Conservation (phyloP, 2,113 vertebrate species). For the Mirza zaza region DNA sequence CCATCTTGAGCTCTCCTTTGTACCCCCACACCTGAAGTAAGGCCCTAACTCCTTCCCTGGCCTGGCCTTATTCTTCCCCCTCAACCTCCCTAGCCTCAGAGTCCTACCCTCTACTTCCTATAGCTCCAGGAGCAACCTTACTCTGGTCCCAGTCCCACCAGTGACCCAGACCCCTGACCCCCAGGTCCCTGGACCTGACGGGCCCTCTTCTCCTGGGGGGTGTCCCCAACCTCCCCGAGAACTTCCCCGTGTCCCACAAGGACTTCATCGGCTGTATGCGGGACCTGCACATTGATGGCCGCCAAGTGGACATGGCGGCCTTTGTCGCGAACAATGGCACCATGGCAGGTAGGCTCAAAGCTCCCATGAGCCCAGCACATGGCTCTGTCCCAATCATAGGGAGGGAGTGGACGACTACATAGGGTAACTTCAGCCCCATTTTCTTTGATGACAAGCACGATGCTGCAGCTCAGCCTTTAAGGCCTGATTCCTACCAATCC, state of each 20-base stretch:
- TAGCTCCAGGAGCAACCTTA: conserved; percentile 11
- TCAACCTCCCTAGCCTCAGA: background rate
- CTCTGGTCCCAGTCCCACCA: conserved; percentile 23
- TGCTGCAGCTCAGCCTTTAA: background rate
- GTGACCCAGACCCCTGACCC: conserved; percentile 60
- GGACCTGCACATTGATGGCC: conserved; percentile 95
- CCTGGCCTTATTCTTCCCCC: background rate
- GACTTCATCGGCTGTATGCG: conserved; percentile 98
- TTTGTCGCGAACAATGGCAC: conserved; percentile 98
- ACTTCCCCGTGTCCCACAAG: conserved; percentile 93
- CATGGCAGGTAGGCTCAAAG: conserved; percentile 85
- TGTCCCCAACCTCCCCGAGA: conserved; percentile 96
- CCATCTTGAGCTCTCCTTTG: background rate
- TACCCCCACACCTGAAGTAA: background rate
- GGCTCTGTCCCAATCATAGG: background rate
- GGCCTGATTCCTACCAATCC: background rate
- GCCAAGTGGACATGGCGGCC: conserved; percentile 92
- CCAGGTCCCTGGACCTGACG: conserved; percentile 96
- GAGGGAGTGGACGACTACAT: background rate
- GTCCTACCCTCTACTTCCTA: background rate
- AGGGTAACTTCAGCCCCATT: background rate
- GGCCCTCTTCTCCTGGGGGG: conserved; percentile 97
- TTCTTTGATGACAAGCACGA: background rate
- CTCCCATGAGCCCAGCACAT: background rate
- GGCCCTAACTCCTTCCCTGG: background rate